Percentiles rank a stretch among this genome's conserved stretches.
Evolutionary conservation across 37 sponge, comb jelly and placozoan species (phyloP).

Genomic region (Crambe crambe): DNA sequence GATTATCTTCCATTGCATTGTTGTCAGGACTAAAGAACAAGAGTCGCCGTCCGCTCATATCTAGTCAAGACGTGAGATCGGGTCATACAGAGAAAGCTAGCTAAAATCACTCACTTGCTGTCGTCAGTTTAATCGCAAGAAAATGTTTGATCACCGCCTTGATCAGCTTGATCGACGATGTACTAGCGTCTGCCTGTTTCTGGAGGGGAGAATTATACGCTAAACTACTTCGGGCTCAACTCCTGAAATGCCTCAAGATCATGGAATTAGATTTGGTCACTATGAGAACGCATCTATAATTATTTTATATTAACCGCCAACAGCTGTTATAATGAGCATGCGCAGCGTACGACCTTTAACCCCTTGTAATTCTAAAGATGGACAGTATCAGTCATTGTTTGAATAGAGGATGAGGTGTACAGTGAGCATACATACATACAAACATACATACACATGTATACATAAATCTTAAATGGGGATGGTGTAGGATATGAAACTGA

Average conservation of each 20-base stretch:
- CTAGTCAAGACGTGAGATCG: too few relatives aligned
- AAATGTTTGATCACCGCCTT: too few relatives aligned
- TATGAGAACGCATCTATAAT: constrained; percentile 35
- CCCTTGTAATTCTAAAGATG: neutral
- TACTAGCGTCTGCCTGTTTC: neutral
- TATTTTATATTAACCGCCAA: constrained; percentile 44
- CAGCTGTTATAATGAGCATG: constrained; percentile 9
- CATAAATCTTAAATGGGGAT: constrained; percentile 1
- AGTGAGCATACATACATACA: neutral
- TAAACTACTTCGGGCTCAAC: neutral
- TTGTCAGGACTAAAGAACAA: too few relatives aligned
- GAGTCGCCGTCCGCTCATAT: too few relatives aligned
- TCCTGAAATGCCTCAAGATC: neutral
- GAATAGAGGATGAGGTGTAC: neutral
- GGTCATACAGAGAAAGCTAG: too few relatives aligned
- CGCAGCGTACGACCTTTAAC: neutral
- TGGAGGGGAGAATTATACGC: neutral
- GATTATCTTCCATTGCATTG: too few relatives aligned
- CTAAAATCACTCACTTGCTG: too few relatives aligned
- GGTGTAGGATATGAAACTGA: neutral
- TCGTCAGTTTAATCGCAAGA: too few relatives aligned
- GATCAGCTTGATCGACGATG: too few relatives aligned
- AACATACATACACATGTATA: constrained; percentile 36
- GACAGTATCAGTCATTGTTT: neutral
- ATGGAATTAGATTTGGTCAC: constrained; percentile 7